These are phyloP conservation scores for Myopa testacea DNA, from an alignment of 2,888 invertebrate genomes.

Conservation along the genomic window DNA sequence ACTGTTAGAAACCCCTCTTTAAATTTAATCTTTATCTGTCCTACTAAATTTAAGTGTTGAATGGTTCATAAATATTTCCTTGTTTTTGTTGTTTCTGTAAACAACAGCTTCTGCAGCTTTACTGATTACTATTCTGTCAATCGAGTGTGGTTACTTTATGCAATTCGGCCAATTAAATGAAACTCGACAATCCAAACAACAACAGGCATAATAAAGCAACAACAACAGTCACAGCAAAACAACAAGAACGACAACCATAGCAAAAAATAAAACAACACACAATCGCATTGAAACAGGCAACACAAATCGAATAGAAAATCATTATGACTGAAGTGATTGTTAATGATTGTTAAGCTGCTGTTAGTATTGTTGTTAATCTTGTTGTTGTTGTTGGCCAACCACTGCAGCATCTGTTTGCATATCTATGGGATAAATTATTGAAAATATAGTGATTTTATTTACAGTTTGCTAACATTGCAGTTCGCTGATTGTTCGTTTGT, in stretches of 20 bases:
- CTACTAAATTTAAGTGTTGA: background rate
- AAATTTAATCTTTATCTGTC: background rate
- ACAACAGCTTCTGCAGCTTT: background rate
- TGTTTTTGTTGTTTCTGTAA: background rate
- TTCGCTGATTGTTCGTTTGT: constrained; percentile 21
- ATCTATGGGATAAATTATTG: constrained; percentile 24
- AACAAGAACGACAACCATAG: background rate
- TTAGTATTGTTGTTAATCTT: background rate
- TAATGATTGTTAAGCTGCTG: background rate
- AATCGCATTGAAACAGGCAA: background rate
- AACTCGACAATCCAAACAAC: no score
- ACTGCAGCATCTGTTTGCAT: background rate
- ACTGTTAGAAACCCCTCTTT: background rate
- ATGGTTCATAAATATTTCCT: background rate
- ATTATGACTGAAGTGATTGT: background rate
- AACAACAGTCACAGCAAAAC: background rate
- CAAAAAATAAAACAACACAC: no score
- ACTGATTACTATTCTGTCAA: background rate
- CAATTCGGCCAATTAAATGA: background rate
- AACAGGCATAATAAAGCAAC: no score
- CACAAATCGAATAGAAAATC: background rate
- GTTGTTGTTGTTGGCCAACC: background rate
- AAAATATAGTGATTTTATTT: constrained; percentile 29
- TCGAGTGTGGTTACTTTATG: background rate
- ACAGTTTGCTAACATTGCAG: constrained; percentile 28